Conservation (phyloP, 2,113 vertebrate genomes). For the Tautogolabrus adspersus region DNA sequence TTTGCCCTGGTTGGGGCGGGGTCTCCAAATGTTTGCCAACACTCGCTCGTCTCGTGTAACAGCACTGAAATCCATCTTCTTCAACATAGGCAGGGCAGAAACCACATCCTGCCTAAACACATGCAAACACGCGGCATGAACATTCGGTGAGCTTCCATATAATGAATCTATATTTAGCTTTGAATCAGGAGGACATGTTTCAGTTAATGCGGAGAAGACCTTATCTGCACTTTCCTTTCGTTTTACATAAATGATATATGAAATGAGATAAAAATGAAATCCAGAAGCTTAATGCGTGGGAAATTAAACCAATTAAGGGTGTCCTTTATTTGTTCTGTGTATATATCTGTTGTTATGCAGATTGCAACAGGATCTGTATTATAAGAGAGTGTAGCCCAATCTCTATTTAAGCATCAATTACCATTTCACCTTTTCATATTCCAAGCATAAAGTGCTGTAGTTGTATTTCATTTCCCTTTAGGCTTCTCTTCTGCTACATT, state of each 20-base stretch:
- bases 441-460: background rate
- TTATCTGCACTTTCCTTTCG: background rate
- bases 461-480: no score
- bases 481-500: background rate
- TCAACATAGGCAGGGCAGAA: constrained; percentile 81
- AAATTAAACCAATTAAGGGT: background rate
- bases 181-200: background rate
- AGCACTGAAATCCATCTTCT: constrained; percentile 86
- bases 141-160: background rate
- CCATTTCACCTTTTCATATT: background rate
- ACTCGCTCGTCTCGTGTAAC: constrained; percentile 83
- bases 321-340: background rate
- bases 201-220: background rate
- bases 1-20: constrained; percentile 58
- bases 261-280: constrained; percentile 7
- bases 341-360: background rate
- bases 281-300: background rate
- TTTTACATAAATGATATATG: background rate
- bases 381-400: background rate
- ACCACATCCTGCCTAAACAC: constrained; percentile 81
- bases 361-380: background rate
- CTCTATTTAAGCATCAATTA: background rate
- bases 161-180: background rate
- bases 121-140: background rate
- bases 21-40: constrained; percentile 79